phyloP scores from a whole-genome alignment of 2,113 vertebrate species.

The Anarrhichthys ocellatus region DNA sequence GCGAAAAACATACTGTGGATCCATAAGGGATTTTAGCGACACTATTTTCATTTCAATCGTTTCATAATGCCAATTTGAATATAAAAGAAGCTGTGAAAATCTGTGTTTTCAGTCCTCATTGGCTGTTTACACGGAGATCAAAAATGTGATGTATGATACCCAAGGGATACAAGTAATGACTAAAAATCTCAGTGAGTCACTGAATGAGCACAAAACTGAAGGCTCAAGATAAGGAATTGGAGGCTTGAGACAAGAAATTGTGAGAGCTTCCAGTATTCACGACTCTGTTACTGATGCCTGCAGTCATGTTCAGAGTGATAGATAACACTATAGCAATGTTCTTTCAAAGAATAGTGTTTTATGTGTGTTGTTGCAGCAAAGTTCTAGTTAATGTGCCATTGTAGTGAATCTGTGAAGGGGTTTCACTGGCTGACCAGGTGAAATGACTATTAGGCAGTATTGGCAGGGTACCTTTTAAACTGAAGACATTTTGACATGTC shows the following conservation, averaged over 20 bases:
- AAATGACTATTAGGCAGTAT: not conserved
- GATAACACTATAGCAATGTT: not conserved
- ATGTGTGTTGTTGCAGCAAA: no score
- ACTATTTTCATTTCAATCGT: slow-evolving; percentile 24
- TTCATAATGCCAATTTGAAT: slow-evolving; percentile 23
- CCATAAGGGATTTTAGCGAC: slow-evolving; percentile 30
- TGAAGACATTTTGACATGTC: not conserved
- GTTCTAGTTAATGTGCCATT: not conserved
- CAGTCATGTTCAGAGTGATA: not conserved
- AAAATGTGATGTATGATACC: slow-evolving; percentile 10
- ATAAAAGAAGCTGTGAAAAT: slow-evolving; percentile 16
- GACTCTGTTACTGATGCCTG: slow-evolving; percentile 1
- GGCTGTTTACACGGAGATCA: slow-evolving; percentile 21
- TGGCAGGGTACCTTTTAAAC: not conserved
- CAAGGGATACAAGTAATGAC: slow-evolving; percentile 16
- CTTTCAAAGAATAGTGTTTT: not conserved
- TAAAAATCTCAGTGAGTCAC: slow-evolving; percentile 21
- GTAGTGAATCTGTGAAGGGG: not conserved
- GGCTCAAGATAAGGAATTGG: slow-evolving; percentile 16
- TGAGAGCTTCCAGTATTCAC: not conserved
- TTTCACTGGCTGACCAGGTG: not conserved
- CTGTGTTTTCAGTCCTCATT: not conserved
- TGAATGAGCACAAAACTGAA: slow-evolving; percentile 16
- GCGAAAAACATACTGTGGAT: slow-evolving; percentile 57
- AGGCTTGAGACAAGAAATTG: slow-evolving; percentile 5